These are phyloP conservation scores for Phymanthus crucifer DNA, from an alignment of 92 coral and sea anemone species.

Conservation along the genomic window DNA sequence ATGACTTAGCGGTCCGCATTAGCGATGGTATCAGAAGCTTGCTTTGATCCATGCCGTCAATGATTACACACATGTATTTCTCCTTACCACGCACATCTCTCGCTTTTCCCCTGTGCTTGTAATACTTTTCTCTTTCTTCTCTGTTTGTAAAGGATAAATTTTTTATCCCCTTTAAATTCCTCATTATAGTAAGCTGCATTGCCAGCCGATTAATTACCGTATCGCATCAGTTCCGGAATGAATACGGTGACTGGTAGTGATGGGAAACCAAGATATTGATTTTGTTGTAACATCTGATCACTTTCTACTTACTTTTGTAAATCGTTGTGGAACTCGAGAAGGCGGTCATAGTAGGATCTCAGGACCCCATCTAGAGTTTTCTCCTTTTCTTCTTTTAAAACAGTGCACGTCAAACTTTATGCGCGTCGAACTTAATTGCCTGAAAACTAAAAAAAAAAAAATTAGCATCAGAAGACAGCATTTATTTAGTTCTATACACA, in stretches of 20 bases:
- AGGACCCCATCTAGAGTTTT: constrained; percentile 11
- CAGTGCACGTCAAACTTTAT: too few relatives aligned
- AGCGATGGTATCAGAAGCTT: constrained; percentile 47
- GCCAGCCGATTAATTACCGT: not conserved
- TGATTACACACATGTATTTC: constrained; percentile 28
- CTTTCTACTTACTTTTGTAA: constrained; percentile 29
- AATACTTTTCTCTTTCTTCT: constrained; percentile 51
- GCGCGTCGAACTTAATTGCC: too few relatives aligned
- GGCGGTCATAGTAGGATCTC: constrained; percentile 24
- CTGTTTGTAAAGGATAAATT: too few relatives aligned
- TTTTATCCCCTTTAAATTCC: not conserved
- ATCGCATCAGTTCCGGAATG: not conserved
- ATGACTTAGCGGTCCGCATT: constrained; percentile 34
- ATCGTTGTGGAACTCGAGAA: constrained; percentile 19
- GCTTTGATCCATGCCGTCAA: constrained; percentile 60
- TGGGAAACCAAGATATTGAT: not conserved
- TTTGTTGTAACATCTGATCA: too few relatives aligned
- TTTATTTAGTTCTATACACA: too few relatives aligned
- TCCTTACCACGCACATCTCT: not conserved
- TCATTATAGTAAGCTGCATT: too few relatives aligned
- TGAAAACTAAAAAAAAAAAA: too few relatives aligned
- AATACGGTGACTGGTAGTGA: not conserved
- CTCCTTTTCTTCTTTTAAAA: too few relatives aligned
- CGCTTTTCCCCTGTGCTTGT: constrained; percentile 47
- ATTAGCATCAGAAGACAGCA: too few relatives aligned